A percentile compares a stretch with the other conserved stretches of the same genome.
phyloP scores from a whole-genome alignment of 2,797 vertebrate species.

The Hippoglossus hippoglossus region DNA sequence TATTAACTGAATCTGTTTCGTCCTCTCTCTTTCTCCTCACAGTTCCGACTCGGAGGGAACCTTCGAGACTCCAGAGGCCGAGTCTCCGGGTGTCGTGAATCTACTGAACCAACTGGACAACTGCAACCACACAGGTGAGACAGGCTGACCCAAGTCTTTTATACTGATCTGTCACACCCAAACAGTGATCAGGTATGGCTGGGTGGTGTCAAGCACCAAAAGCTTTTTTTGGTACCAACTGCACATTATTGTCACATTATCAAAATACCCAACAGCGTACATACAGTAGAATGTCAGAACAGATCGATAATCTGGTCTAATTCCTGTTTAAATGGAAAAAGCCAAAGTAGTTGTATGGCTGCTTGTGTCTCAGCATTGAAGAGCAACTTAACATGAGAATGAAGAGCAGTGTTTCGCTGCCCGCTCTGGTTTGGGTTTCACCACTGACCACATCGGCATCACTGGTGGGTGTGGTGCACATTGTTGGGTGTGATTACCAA shows the following conservation, averaged over 20 bases:
- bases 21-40: constrained; percentile 55
- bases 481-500: too few relatives aligned
- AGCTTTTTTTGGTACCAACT: not conserved
- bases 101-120: constrained; percentile 72
- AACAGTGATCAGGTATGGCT: not conserved
- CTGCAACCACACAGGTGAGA: constrained; percentile 69
- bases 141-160: not conserved
- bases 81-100: constrained; percentile 86
- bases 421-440: not conserved
- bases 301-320: not conserved
- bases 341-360: not conserved
- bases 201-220: not conserved
- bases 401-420: not conserved
- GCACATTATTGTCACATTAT: too few relatives aligned
- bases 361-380: not conserved
- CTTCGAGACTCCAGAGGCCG: constrained; percentile 92
- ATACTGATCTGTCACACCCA: not conserved
- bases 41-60: constrained; percentile 95
- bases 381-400: not conserved
- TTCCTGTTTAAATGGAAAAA: not conserved
- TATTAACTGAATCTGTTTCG: not conserved
- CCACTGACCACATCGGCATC: not conserved
- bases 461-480: not conserved
- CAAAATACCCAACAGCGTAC: not conserved
- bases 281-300: not conserved